Evolutionary conservation across 2,113 vertebrate genomes (phyloP).

Genomic region (Oncorhynchus tshawytscha): DNA sequence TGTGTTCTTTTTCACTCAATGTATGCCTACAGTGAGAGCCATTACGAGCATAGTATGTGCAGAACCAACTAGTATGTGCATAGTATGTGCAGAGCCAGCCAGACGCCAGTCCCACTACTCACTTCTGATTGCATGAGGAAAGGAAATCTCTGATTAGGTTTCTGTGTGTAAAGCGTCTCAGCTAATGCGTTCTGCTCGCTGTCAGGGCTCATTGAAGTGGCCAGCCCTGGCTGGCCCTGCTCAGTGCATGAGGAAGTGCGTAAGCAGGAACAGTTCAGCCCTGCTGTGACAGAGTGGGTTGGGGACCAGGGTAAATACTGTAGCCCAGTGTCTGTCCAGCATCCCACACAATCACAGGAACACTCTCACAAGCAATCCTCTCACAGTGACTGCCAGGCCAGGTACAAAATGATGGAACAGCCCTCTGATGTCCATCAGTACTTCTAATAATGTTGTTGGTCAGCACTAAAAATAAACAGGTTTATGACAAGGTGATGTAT

Average conservation of each 20-base stretch:
- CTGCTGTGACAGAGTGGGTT: background rate
- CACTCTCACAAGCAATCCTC: no score
- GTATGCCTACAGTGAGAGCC: constrained; percentile 31
- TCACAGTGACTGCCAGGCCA: no score
- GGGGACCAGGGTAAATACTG: constrained; percentile 27
- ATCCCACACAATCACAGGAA: background rate
- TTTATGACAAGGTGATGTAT: no score
- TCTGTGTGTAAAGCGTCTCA: background rate
- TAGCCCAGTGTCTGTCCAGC: constrained; percentile 13
- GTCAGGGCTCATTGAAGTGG: background rate
- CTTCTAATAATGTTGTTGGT: no score
- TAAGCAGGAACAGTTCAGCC: constrained; percentile 22
- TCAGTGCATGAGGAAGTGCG: no score
- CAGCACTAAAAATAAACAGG: no score
- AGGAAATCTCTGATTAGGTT: constrained; percentile 15
- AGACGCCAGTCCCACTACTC: background rate
- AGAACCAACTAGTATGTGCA: background rate
- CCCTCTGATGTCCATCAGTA: no score
- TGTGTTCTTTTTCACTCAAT: constrained; percentile 51
- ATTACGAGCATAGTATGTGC: constrained; percentile 5
- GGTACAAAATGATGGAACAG: no score
- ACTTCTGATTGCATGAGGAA: background rate
- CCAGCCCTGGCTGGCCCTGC: no score
- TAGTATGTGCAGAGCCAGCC: background rate
- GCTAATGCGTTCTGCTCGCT: background rate